A percentile compares a stretch with the other conserved stretches of the same genome.
These are phyloP conservation scores for Apeltes quadracus DNA, from an alignment of 2,113 vertebrate species.

Conservation along the genomic window DNA sequence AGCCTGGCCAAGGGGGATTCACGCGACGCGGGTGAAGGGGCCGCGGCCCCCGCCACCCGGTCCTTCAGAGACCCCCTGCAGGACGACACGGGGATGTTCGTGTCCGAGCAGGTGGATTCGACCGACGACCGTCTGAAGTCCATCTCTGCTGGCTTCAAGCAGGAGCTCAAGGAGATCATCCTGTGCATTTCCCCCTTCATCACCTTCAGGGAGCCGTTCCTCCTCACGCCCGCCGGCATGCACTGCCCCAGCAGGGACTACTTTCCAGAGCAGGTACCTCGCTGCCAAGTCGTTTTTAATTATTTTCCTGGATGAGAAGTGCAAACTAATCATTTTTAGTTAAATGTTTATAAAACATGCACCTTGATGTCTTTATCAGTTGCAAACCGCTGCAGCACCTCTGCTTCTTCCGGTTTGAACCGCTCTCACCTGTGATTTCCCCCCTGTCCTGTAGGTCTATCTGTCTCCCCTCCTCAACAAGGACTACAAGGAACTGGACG, in stretches of 20 bases:
- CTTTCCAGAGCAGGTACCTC: conserved; percentile 88
- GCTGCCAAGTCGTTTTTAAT: too few relatives aligned
- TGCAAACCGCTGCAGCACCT: too few relatives aligned
- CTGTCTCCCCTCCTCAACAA: conserved; percentile 94
- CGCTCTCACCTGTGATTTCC: neutral
- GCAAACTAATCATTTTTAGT: too few relatives aligned
- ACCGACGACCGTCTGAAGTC: conserved; percentile 92
- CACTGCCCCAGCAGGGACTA: conserved; percentile 93
- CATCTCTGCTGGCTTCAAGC: conserved; percentile 89
- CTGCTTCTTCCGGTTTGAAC: neutral
- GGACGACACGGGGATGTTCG: conserved; percentile 92
- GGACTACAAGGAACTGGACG: conserved; percentile 90
- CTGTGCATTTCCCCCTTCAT: conserved; percentile 95
- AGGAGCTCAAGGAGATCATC: conserved; percentile 95
- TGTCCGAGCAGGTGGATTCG: conserved; percentile 89
- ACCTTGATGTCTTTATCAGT: too few relatives aligned
- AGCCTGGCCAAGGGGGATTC: conserved; percentile 52
- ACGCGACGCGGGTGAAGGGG: conserved; percentile 66
- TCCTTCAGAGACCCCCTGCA: conserved; percentile 94
- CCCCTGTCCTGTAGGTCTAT: conserved; percentile 78
- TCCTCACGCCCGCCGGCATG: conserved; percentile 89
- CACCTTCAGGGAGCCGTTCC: conserved; percentile 90
- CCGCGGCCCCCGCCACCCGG: conserved; percentile 78
- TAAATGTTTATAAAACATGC: neutral
- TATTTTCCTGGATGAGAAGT: too few relatives aligned